phyloP scores from a whole-genome alignment of 2,113 vertebrate species.

The Falcunculus frontatus region DNA sequence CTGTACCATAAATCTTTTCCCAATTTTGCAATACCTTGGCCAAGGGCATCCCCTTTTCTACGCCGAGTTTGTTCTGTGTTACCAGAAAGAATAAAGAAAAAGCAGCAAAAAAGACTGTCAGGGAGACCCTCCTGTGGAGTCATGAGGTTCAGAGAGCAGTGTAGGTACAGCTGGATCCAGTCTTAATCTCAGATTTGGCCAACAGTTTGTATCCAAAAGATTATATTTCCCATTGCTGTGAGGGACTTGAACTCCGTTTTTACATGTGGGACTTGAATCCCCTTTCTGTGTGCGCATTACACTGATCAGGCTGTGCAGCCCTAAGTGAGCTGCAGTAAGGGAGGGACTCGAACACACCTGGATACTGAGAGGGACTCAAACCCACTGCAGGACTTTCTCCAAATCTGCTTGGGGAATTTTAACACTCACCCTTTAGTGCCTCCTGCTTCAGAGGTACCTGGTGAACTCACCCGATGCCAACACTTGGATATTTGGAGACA shows the following conservation, averaged over 20 bases:
- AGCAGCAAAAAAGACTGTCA: not conserved
- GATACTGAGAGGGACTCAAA: not conserved
- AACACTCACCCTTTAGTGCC: not conserved
- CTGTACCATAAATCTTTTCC: not conserved
- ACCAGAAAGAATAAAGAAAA: not conserved
- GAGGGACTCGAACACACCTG: not conserved
- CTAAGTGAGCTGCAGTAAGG: not conserved
- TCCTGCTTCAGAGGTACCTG: not conserved
- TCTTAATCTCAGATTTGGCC: not conserved
- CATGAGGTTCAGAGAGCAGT: not conserved
- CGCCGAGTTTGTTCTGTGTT: not conserved
- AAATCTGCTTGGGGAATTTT: not conserved
- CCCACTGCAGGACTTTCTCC: not conserved
- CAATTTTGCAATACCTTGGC: not conserved
- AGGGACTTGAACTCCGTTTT: fast-evolving
- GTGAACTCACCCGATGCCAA: fast-evolving
- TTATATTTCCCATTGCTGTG: not conserved
- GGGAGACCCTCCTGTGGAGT: not conserved
- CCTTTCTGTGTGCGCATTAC: not conserved
- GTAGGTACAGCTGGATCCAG: not conserved
- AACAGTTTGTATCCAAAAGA: not conserved
- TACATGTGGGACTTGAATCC: not conserved
- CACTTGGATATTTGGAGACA: not conserved
- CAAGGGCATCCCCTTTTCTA: not conserved
- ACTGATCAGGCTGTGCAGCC: not conserved